Percentiles rank a stretch among this genome's conserved stretches.
phyloP scores from a whole-genome alignment of 2,113 vertebrate species.

The Clarias gariepinus region DNA sequence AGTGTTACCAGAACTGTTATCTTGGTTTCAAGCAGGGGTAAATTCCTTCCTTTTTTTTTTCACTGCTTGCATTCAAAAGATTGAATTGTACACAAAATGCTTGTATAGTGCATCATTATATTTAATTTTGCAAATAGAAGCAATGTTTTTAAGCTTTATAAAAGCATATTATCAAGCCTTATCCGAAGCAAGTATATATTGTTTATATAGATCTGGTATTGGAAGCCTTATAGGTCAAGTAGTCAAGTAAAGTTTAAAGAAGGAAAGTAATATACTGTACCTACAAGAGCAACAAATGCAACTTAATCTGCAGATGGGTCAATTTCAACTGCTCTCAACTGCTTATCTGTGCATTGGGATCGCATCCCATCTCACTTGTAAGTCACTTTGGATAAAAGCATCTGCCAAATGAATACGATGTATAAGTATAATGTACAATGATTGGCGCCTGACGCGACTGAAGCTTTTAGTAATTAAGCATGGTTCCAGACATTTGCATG shows the following conservation, averaged over 20 bases:
- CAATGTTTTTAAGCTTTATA: too few species aligned
- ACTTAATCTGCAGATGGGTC: not conserved
- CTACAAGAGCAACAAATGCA: not conserved
- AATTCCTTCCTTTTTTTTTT: not conserved
- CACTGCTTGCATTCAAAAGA: not conserved
- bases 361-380: not conserved
- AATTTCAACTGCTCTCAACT: not conserved
- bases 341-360: not conserved
- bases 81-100: not conserved
- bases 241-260: not conserved
- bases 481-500: not conserved
- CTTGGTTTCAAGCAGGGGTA: not conserved
- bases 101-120: not conserved
- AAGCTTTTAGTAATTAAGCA: constrained; percentile 29
- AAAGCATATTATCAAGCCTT: too few species aligned
- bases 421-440: not conserved
- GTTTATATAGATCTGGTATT: not conserved
- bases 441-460: not conserved
- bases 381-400: not conserved
- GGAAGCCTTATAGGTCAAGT: not conserved
- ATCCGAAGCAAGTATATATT: too few species aligned
- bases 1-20: not conserved
- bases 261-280: not conserved
- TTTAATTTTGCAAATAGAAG: not conserved
- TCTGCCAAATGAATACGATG: not conserved